phyloP scores from a whole-genome alignment of 1,140 invertebrate species.

The Drosophila mauritiana region DNA sequence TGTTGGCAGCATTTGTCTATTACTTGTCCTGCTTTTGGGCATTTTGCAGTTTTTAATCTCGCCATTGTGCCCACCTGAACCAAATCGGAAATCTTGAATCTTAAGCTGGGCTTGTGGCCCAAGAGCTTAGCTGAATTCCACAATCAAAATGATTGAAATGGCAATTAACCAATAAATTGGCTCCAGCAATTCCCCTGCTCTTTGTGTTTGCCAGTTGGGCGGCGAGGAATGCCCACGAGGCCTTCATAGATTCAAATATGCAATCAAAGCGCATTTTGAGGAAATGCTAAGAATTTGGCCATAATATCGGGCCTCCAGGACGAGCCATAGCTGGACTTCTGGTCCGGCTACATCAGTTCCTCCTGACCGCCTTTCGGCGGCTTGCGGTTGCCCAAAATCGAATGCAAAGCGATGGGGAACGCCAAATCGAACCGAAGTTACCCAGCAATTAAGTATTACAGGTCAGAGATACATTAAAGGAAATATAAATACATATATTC shows the following conservation, averaged over 20 bases:
- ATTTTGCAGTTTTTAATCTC: conserved; percentile 43
- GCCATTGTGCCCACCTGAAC: conserved; percentile 1
- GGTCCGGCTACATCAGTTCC: background rate
- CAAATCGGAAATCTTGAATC: background rate
- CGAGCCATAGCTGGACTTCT: background rate
- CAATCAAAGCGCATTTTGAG: conserved; percentile 61
- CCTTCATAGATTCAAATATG: conserved; percentile 27
- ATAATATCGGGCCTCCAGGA: conserved; percentile 12
- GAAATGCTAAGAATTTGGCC: conserved; percentile 59
- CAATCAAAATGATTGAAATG: conserved; percentile 64
- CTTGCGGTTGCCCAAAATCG: conserved; percentile 52
- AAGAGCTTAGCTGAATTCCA: conserved; percentile 5
- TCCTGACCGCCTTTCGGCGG: conserved; percentile 5
- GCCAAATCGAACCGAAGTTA: background rate
- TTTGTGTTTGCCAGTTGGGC: conserved; percentile 3
- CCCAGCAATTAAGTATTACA: background rate
- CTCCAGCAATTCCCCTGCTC: conserved; percentile 7
- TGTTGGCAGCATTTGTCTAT: conserved; percentile 16
- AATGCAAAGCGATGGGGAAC: conserved; percentile 32
- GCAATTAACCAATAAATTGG: conserved; percentile 69
- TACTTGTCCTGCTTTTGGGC: conserved; percentile 23
- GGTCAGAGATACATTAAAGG: no score
- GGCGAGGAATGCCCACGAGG: conserved; percentile 21
- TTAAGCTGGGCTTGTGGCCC: no score
- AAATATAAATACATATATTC: background rate